phyloP scores from a whole-genome alignment of 1,140 invertebrate species.

The Microplitis demolitor region DNA sequence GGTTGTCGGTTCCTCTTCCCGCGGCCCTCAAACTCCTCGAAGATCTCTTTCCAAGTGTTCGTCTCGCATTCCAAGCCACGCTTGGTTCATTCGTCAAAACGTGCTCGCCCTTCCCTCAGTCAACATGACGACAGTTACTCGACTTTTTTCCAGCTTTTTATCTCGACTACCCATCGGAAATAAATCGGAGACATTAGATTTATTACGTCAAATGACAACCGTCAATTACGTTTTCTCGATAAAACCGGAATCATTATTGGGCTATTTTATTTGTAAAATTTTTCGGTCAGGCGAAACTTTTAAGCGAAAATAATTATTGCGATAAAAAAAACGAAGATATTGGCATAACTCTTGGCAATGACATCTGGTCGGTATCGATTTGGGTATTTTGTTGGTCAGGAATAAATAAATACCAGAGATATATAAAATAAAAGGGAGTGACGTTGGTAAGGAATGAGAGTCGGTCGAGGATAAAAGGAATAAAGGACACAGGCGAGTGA shows the following conservation, averaged over 20 bases:
- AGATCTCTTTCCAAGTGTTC: constrained; percentile 16
- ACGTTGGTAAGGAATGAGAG: constrained; percentile 17
- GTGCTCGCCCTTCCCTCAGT: background rate
- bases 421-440: constrained; percentile 13
- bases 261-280: too few relatives aligned
- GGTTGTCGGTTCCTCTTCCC: background rate
- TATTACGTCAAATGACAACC: too few relatives aligned
- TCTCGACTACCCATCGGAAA: too few relatives aligned
- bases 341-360: too few relatives aligned
- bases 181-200: too few relatives aligned
- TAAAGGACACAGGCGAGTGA: constrained; percentile 26
- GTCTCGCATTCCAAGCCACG: constrained; percentile 20
- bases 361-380: too few relatives aligned
- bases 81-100: constrained; percentile 26
- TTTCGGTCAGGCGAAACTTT: too few relatives aligned
- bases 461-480: constrained; percentile 24
- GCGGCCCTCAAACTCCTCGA: background rate
- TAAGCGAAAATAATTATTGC: too few relatives aligned
- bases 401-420: constrained; percentile 5
- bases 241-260: too few relatives aligned
- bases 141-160: background rate
- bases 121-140: constrained; percentile 16
- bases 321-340: too few relatives aligned
- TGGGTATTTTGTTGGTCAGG: too few relatives aligned
- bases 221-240: too few relatives aligned